Evolutionary conservation across 1,140 invertebrate genomes (phyloP), one percentile per base, ranked within the genome.

Genomic region (Plodia interpunctella): DNA sequence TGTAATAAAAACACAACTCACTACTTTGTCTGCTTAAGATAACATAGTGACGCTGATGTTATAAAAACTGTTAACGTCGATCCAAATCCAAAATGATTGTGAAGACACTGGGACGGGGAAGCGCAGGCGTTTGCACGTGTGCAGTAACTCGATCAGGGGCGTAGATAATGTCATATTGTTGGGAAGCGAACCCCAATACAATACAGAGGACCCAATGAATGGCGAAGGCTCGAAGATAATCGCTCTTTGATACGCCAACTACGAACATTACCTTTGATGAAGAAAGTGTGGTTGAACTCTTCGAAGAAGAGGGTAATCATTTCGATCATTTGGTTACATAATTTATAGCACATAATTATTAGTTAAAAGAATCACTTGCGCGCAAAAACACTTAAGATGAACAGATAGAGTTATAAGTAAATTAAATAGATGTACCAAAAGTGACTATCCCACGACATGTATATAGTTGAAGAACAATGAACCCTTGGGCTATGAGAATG

Each of bases 401-500:
- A 53, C 19, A 53, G 10, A 53, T 25, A 53, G 13, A 21, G 20
- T 53, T 53, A 25, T 53, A 25, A n/a, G 13, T 3, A 53, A 53
- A 53, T 32, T 32, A 20, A 53, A 25, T 53, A 25, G n/a, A n/a
- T n/a, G n/a, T 8, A 53, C 51, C 19, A 10, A 21, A 57, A 50
- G 44, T 44, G 38, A 57, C 25, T 57, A 57, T 57, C 56, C 25
- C 56, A 57, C 56, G 56, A 57, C 44, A 50, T 51, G 10, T 53
- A 53, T 20, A 57, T 49, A 50, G 18, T 57, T 50, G 19, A 21
- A 9, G 56, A 57, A 57, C 56, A 57, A 57, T 57, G 56, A 57
- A 57, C 56, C 56, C 44, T 50, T 50, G 38, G 19, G 19, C 38
- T 57, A 50, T 57, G 56, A 57, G 56, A 57, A 57, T 49, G 38